Evolutionary conservation across 92 coral and sea anemone genomes (phyloP).

Genomic region (Hydrozoanthus gracilis): DNA sequence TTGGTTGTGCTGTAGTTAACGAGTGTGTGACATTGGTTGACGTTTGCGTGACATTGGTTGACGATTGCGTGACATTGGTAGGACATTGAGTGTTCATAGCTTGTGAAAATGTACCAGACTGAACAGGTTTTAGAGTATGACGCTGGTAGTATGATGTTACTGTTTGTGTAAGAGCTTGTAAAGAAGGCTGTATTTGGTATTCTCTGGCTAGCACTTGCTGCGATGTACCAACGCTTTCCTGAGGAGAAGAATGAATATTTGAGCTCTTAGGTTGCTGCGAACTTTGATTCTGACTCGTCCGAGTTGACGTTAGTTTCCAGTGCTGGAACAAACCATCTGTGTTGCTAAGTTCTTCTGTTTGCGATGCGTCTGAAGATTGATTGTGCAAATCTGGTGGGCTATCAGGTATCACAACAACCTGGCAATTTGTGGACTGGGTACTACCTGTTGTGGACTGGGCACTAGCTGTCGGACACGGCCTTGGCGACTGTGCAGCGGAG

Average conservation of each 20-base stretch:
- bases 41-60: not conserved
- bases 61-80: not conserved
- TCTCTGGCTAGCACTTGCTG: not conserved
- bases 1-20: not conserved
- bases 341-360: not conserved
- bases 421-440: not conserved
- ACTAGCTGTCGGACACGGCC: too few species aligned
- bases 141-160: not conserved
- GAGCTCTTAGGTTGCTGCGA: not conserved
- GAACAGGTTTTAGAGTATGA: not conserved
- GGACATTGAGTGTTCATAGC: not conserved
- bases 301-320: slow-evolving; percentile 28
- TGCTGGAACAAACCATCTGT: slow-evolving; percentile 35
- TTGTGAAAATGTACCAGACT: not conserved
- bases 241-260: not conserved
- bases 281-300: slow-evolving; percentile 10
- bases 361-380: not conserved
- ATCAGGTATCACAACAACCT: slow-evolving; percentile 37
- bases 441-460: too few species aligned
- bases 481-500: not conserved
- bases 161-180: slow-evolving; percentile 17
- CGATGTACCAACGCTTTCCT: not conserved
- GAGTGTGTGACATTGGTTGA: not conserved
- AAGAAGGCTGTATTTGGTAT: slow-evolving; percentile 4
- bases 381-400: slow-evolving; percentile 22